Evolutionary conservation across 2,797 vertebrate species (phyloP).

Genomic region (Kryptopterus vitreolus): DNA sequence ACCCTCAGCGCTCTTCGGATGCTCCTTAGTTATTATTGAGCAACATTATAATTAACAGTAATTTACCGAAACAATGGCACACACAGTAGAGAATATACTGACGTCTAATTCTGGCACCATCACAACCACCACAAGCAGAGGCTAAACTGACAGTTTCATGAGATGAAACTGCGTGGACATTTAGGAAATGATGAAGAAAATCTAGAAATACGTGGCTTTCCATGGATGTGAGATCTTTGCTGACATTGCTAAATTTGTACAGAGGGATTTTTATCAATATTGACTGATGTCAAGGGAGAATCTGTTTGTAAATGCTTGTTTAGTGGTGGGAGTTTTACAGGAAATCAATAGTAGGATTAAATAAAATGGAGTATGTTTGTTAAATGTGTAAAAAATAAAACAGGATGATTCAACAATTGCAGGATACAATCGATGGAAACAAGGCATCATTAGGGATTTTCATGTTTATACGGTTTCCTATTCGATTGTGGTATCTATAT

Average conservation of each 20-base stretch:
- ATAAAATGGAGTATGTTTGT: no score
- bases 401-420: no score
- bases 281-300: background rate
- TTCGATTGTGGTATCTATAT: no score
- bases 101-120: slow-evolving; percentile 5
- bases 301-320: background rate
- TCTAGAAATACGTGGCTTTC: background rate
- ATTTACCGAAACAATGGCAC: background rate
- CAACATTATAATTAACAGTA: background rate
- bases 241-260: background rate
- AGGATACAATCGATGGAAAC: no score
- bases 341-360: background rate
- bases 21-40: slow-evolving; percentile 2
- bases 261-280: background rate
- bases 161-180: background rate
- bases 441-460: no score
- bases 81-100: background rate
- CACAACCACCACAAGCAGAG: no score
- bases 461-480: no score
- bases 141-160: slow-evolving; percentile 1
- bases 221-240: background rate
- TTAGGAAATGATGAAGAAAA: background rate
- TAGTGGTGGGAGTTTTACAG: background rate
- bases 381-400: no score
- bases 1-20: background rate